Percentiles rank a stretch among this genome's conserved stretches.
These are phyloP conservation scores for Tauraco hartlaubi DNA, from an alignment of 2,797 vertebrate species.

Conservation along the genomic window DNA sequence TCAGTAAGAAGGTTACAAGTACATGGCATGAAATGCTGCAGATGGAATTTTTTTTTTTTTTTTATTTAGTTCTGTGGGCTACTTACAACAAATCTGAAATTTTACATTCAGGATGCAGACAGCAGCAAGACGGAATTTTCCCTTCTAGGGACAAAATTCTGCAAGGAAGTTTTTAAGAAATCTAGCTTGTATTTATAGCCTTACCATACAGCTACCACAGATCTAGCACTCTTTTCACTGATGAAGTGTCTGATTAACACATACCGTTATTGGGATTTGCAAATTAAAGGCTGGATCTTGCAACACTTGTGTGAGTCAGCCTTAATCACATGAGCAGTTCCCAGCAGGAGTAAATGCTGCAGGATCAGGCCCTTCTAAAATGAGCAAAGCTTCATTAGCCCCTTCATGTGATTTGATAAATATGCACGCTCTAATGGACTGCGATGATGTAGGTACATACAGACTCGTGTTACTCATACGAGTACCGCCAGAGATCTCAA, in stretches of 20 bases:
- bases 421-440: not conserved
- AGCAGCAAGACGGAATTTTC: not conserved
- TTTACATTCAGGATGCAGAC: not conserved
- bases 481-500: not conserved
- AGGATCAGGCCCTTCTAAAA: not conserved
- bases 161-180: conserved; percentile 60
- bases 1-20: conserved; percentile 48
- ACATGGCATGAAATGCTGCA: conserved; percentile 27
- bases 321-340: conserved; percentile 13
- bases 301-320: conserved; percentile 39
- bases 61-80: conserved; percentile 30
- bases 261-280: conserved; percentile 67
- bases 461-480: not conserved
- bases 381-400: conserved; percentile 28
- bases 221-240: conserved; percentile 61
- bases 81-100: conserved; percentile 39
- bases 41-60: conserved; percentile 54
- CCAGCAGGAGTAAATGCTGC: not conserved
- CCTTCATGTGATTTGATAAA: conserved; percentile 19
- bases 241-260: conserved; percentile 72
- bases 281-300: conserved; percentile 69
- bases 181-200: conserved; percentile 68
- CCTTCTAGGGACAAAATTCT: conserved; percentile 72
- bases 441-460: not conserved
- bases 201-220: conserved; percentile 45